These are phyloP conservation scores for Lepidochitona cinerea DNA, from an alignment of 2,888 invertebrate genomes.

Conservation along the genomic window DNA sequence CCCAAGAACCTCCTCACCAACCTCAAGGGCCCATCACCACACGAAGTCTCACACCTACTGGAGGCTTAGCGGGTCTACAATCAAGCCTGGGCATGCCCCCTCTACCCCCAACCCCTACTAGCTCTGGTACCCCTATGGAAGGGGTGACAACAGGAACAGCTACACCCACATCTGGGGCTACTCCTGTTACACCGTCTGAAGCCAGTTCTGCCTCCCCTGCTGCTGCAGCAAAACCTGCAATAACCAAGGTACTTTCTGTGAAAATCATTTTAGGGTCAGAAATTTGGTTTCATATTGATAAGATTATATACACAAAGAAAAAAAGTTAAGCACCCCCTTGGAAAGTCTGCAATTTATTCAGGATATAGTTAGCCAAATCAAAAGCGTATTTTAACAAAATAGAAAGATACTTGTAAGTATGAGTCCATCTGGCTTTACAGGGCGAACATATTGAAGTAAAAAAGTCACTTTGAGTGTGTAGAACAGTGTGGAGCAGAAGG, in stretches of 20 bases:
- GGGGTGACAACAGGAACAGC: slow-evolving; percentile 19
- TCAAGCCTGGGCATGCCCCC: slow-evolving; percentile 19
- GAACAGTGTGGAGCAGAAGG: no score
- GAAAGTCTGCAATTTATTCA: no score
- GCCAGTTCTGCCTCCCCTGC: slow-evolving; percentile 45
- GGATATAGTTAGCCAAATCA: no score
- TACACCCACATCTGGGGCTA: slow-evolving; percentile 24
- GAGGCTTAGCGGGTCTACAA: not conserved
- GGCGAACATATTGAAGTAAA: no score
- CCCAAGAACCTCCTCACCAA: slow-evolving; percentile 86
- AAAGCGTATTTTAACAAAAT: no score
- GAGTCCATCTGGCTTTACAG: no score
- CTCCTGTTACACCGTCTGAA: slow-evolving; percentile 34
- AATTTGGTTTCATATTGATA: no score
- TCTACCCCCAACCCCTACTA: slow-evolving; percentile 16
- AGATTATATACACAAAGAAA: no score
- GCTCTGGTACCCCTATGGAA: slow-evolving; percentile 11
- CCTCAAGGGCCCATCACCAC: slow-evolving; percentile 1
- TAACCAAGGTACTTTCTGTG: slow-evolving; percentile 10
- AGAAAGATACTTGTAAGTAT: no score
- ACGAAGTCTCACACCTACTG: not conserved
- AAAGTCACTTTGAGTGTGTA: no score
- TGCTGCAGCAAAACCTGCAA: slow-evolving; percentile 47
- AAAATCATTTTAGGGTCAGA: no score
- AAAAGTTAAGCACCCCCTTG: no score